A percentile compares a stretch with the other conserved stretches of the same genome.
Conservation (phyloP, 2,113 vertebrate genomes). For the Loxodonta africana region DNA sequence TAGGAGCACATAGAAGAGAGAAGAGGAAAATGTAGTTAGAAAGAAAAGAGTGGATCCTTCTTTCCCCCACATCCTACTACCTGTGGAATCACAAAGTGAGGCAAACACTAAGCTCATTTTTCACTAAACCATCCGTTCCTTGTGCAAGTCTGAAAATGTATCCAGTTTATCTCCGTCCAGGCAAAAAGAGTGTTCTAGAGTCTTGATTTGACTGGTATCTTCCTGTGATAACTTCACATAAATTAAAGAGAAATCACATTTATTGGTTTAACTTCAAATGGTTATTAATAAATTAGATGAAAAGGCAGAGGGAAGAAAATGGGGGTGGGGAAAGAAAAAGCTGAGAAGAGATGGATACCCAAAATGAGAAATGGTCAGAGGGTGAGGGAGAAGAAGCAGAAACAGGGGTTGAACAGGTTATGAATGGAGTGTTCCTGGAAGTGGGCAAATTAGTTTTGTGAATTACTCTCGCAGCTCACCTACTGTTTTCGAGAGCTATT, state of each 20-base stretch:
- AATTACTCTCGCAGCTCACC: not conserved
- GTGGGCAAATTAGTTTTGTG: not conserved
- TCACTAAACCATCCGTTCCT: not conserved
- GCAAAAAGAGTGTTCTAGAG: not conserved
- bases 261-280: slow-evolving; percentile 3
- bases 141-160: not conserved
- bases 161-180: not conserved
- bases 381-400: not conserved
- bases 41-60: not conserved
- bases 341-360: not conserved
- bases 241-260: not conserved
- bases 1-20: not conserved
- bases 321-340: not conserved
- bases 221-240: not conserved
- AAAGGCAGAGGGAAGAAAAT: not conserved
- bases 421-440: not conserved
- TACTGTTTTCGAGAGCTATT: not conserved
- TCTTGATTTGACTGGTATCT: slow-evolving; percentile 38
- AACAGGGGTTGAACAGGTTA: not conserved
- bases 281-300: not conserved
- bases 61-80: not conserved
- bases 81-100: not conserved
- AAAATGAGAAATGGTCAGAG: not conserved
- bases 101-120: not conserved
- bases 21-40: not conserved